phyloP scores from a whole-genome alignment of 2,888 invertebrate species.

The Brassicogethes aeneus region DNA sequence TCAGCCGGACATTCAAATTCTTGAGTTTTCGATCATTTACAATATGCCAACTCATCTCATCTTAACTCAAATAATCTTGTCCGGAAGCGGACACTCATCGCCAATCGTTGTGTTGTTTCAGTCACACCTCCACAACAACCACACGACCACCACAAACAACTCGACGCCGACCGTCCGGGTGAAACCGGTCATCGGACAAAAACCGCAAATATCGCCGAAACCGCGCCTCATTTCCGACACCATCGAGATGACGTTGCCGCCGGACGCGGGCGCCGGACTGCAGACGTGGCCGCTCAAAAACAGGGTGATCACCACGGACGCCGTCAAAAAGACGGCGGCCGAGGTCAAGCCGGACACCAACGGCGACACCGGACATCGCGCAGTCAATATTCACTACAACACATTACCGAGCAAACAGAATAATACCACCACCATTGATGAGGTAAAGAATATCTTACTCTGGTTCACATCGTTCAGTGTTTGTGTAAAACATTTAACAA shows the following conservation, averaged over 20 bases:
- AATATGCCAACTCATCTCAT: too few relatives aligned
- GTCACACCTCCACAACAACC: slow-evolving; percentile 3
- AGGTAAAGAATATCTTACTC: too few relatives aligned
- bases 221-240: slow-evolving; percentile 48
- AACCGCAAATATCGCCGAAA: slow-evolving; percentile 44
- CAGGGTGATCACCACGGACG: slow-evolving; percentile 42
- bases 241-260: slow-evolving; percentile 56
- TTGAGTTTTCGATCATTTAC: too few relatives aligned
- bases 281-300: slow-evolving; percentile 56
- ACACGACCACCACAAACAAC: slow-evolving; percentile 10
- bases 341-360: slow-evolving; percentile 15
- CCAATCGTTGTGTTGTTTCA: too few relatives aligned
- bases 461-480: too few relatives aligned
- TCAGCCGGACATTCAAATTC: too few relatives aligned
- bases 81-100: too few relatives aligned
- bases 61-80: too few relatives aligned
- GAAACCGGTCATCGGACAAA: slow-evolving; percentile 42
- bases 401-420: slow-evolving; percentile 15
- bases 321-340: slow-evolving; percentile 32
- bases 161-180: slow-evolving; percentile 39
- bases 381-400: slow-evolving; percentile 10
- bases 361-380: slow-evolving; percentile 5
- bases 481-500: too few relatives aligned
- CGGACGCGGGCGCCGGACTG: slow-evolving; percentile 44
- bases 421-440: slow-evolving; percentile 23